These are phyloP conservation scores for Ariolimax columbianus DNA, from an alignment of 2,888 invertebrate species.

Conservation along the genomic window DNA sequence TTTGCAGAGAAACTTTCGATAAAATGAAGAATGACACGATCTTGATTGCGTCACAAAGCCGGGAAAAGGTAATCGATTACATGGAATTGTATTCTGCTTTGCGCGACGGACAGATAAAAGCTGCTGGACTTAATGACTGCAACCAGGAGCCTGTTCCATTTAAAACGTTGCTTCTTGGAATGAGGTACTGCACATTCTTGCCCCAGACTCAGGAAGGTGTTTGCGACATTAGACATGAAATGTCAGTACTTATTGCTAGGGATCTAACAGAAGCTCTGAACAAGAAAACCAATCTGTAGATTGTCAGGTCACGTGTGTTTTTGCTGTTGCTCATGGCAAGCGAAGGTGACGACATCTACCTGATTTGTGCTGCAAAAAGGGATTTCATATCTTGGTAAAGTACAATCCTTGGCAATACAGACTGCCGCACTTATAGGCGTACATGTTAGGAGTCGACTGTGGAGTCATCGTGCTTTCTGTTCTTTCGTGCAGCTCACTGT, in stretches of 20 bases:
- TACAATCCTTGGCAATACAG: too few species aligned
- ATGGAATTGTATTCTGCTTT: slow-evolving; percentile 87
- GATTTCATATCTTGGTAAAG: too few species aligned
- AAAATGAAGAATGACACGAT: slow-evolving; percentile 92
- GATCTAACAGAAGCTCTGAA: slow-evolving; percentile 49
- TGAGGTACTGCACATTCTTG: slow-evolving; percentile 89
- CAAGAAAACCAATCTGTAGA: too few species aligned
- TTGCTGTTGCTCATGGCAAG: too few species aligned
- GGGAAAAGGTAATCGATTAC: slow-evolving; percentile 83
- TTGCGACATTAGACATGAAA: slow-evolving; percentile 55
- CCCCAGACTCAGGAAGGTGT: slow-evolving; percentile 80
- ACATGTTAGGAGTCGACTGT: too few species aligned
- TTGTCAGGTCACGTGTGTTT: too few species aligned
- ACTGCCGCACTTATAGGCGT: too few species aligned
- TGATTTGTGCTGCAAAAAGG: too few species aligned
- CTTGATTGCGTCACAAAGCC: slow-evolving; percentile 86
- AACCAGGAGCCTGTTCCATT: slow-evolving; percentile 92
- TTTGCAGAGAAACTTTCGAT: slow-evolving; percentile 86
- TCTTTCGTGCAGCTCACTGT: too few species aligned
- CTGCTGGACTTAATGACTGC: slow-evolving; percentile 93
- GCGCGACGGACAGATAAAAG: slow-evolving; percentile 85
- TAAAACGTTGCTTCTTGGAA: slow-evolving; percentile 86
- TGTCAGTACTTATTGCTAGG: slow-evolving; percentile 50
- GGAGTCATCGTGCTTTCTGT: too few species aligned
- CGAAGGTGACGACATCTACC: too few species aligned